These are phyloP conservation scores for Cotesia chilonis DNA, from an alignment of 1,140 invertebrate species.

Conservation along the genomic window DNA sequence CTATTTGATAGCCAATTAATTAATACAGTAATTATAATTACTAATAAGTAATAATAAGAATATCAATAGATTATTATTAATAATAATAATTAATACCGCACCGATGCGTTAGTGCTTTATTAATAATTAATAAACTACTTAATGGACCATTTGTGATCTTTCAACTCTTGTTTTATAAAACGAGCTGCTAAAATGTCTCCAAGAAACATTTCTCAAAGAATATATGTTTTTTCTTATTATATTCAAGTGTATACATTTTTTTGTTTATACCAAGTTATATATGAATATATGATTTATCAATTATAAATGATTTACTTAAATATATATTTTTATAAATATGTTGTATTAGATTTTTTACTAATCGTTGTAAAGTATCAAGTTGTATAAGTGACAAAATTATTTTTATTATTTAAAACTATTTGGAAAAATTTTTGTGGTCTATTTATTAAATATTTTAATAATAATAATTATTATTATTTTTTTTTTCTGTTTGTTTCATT, in stretches of 20 bases:
- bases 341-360: conserved; percentile 10
- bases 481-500: background rate
- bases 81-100: conserved; percentile 40
- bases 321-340: conserved; percentile 3
- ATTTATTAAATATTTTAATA: background rate
- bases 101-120: background rate
- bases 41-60: background rate
- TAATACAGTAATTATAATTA: background rate
- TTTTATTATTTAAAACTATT: background rate
- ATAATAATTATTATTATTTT: no score
- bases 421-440: background rate
- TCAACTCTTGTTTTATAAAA: background rate
- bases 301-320: conserved; percentile 4
- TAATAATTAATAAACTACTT: background rate
- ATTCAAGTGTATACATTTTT: conserved; percentile 1
- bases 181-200: conserved; percentile 8
- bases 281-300: conserved; percentile 5
- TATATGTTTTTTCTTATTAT: conserved; percentile 23
- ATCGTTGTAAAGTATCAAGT: conserved; percentile 24
- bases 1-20: conserved; percentile 18
- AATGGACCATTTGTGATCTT: conserved; percentile 1
- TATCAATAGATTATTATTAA: conserved; percentile 40
- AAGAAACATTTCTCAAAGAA: conserved; percentile 35
- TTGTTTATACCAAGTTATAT: background rate
- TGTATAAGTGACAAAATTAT: background rate